Conservation (phyloP, 2,797 vertebrate genomes). For the Coregonus ussuriensis region DNA sequence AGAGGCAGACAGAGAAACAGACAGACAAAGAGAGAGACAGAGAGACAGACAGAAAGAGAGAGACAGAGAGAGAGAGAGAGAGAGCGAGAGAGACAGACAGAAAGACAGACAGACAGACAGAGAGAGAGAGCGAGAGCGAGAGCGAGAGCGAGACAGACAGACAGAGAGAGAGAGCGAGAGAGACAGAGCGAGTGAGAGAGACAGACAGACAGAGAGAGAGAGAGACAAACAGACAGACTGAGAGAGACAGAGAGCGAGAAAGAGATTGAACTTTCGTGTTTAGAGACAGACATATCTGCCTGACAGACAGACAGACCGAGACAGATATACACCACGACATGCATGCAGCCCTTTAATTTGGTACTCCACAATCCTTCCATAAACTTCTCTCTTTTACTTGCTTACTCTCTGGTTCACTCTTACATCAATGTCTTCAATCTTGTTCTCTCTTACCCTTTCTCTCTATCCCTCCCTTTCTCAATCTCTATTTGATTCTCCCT, state of each 20-base stretch:
- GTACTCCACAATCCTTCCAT: slow-evolving; percentile 50
- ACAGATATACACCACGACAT: slow-evolving; percentile 34
- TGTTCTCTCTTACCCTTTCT: not conserved
- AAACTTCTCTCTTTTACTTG: not conserved
- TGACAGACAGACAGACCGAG: slow-evolving; percentile 69
- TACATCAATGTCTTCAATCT: too few species aligned
- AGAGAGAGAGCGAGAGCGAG: not conserved
- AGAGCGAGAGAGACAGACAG: slow-evolving; percentile 72
- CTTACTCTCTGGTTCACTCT: too few species aligned
- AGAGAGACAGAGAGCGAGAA: slow-evolving; percentile 43
- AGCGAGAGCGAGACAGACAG: slow-evolving; percentile 47
- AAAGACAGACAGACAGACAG: slow-evolving; percentile 77
- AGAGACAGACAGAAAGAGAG: too few species aligned
- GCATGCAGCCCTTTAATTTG: slow-evolving; percentile 83
- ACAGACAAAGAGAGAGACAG: not conserved
- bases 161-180: slow-evolving; percentile 43
- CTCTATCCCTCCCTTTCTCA: too few species aligned
- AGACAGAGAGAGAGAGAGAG: too few species aligned
- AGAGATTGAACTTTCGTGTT: slow-evolving; percentile 47
- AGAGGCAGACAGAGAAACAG: too few species aligned
- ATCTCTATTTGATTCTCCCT: not conserved
- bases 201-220: too few species aligned
- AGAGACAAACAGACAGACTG: too few species aligned
- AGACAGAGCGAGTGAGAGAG: slow-evolving; percentile 70
- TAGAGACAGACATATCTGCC: slow-evolving; percentile 33